These are phyloP conservation scores for Brachyptera risi DNA, from an alignment of 2,888 invertebrate species.

Conservation along the genomic window DNA sequence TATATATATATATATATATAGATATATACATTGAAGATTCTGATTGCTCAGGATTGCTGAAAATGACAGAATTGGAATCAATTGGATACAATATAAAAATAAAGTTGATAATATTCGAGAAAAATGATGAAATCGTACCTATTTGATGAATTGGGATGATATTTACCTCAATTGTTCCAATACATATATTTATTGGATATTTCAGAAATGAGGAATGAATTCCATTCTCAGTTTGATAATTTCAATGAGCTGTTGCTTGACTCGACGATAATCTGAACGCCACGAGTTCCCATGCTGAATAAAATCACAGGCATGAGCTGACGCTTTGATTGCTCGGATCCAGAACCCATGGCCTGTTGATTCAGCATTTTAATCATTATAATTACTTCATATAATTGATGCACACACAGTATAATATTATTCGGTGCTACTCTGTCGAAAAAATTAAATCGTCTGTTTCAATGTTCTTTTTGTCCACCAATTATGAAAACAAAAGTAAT, in stretches of 20 bases:
- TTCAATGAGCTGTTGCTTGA: not conserved
- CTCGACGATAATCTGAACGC: not conserved
- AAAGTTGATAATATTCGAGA: too few relatives aligned
- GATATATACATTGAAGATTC: too few relatives aligned
- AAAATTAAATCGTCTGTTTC: not conserved
- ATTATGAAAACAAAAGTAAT: not conserved
- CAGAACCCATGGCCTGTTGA: not conserved
- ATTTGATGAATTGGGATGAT: too few relatives aligned
- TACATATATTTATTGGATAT: too few relatives aligned
- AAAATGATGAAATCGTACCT: too few relatives aligned
- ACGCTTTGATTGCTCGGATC: not conserved
- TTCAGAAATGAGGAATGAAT: too few relatives aligned
- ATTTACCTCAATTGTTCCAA: too few relatives aligned
- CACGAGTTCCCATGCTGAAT: constrained; percentile 7
- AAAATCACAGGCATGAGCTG: not conserved
- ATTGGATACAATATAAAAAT: too few relatives aligned
- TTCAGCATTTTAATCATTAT: not conserved
- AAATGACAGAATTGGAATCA: too few relatives aligned
- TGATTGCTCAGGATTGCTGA: too few relatives aligned
- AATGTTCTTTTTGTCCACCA: not conserved
- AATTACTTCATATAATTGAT: not conserved
- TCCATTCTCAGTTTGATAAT: too few relatives aligned
- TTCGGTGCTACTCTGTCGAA: not conserved
- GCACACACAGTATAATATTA: not conserved
- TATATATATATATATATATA: too few relatives aligned